Percentiles rank a stretch among this genome's conserved stretches.
Conservation (phyloP, 2,797 vertebrate species). For the Premnoplex brunnescens region DNA sequence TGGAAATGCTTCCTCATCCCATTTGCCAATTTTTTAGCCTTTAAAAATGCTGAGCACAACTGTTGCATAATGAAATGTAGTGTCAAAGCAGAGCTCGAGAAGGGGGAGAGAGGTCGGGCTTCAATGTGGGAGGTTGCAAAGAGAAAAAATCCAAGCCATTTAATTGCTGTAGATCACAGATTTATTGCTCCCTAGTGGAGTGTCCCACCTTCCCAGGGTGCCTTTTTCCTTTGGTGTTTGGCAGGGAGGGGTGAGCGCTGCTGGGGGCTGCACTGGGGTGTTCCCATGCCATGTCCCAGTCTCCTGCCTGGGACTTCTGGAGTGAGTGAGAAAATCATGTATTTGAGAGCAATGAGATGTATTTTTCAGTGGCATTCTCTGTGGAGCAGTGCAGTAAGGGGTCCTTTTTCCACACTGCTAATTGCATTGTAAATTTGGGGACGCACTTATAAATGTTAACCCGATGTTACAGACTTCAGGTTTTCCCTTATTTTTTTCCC, state of each 20-base stretch:
- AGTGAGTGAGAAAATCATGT: neutral
- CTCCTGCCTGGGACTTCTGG: neutral
- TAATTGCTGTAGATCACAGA: neutral
- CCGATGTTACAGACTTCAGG: neutral
- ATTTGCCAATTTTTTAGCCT: neutral
- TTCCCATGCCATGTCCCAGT: neutral
- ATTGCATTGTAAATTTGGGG: neutral
- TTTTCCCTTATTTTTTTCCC: neutral
- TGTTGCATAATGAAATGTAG: neutral
- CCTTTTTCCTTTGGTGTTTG: neutral
- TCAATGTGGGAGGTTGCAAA: neutral
- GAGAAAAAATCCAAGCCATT: neutral
- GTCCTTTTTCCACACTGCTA: neutral
- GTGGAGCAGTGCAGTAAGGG: neutral
- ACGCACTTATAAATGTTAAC: neutral
- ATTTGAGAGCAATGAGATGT: neutral
- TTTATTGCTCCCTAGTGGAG: neutral
- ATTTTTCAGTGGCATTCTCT: neutral
- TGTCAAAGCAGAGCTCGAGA: neutral
- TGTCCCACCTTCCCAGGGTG: accelerated
- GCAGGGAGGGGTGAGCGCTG: neutral
- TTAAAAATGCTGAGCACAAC: neutral
- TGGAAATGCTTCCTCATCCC: neutral
- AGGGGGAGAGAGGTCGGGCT: neutral
- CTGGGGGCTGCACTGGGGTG: accelerated